These are phyloP conservation scores for Lichenostomus cassidix DNA, from an alignment of 2,113 vertebrate species.

Conservation along the genomic window DNA sequence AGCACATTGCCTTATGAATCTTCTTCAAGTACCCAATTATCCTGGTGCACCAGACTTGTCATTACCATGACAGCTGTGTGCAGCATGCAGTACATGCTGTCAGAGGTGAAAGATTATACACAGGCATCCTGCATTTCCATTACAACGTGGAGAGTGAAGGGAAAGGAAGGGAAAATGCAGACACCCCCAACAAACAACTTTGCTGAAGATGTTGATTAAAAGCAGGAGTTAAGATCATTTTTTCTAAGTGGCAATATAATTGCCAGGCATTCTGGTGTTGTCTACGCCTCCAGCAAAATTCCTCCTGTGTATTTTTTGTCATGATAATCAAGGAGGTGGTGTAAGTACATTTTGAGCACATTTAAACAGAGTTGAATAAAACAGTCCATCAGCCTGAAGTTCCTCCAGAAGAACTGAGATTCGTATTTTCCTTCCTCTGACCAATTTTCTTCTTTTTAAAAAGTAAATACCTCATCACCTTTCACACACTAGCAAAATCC, in stretches of 20 bases:
- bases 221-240: constrained; percentile 49
- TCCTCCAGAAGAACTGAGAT: constrained; percentile 46
- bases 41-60: constrained; percentile 63
- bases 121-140: constrained; percentile 60
- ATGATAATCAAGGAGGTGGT: background rate
- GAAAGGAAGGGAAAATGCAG: background rate
- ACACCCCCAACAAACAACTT: background rate
- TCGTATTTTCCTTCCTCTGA: background rate
- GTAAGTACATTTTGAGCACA: background rate
- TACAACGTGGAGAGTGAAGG: constrained; percentile 21
- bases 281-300: background rate
- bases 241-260: constrained; percentile 9
- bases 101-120: constrained; percentile 71
- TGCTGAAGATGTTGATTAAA: constrained; percentile 46
- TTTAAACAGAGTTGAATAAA: constrained; percentile 52
- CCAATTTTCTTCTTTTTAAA: background rate
- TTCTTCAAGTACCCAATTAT: constrained; percentile 82
- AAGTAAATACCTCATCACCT: background rate
- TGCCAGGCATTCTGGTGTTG: constrained; percentile 1
- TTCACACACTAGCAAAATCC: background rate
- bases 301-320: background rate
- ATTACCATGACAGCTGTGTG: constrained; percentile 72
- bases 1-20: constrained; percentile 77
- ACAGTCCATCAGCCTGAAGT: constrained; percentile 2
- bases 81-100: constrained; percentile 33